Evolutionary conservation across 2,113 vertebrate genomes (phyloP).

Genomic region (Oncorhynchus gorbuscha): DNA sequence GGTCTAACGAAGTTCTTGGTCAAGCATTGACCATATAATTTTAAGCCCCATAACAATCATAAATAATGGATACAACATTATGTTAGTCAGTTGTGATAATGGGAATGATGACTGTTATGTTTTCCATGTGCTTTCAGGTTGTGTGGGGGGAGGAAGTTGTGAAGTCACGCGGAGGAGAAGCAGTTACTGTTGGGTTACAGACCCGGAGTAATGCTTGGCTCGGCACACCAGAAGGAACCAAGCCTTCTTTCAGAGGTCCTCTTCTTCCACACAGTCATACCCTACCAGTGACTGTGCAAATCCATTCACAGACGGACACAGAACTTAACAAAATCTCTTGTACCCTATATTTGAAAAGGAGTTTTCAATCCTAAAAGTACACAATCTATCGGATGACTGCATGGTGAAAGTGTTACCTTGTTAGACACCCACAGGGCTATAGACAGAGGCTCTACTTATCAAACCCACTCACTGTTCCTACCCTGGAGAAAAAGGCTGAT

Average conservation of each 20-base stretch:
- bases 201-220: not conserved
- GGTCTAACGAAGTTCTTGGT: too few relatives aligned
- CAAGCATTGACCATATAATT: too few relatives aligned
- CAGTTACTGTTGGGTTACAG: not conserved
- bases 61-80: too few relatives aligned
- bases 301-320: not conserved
- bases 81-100: not conserved
- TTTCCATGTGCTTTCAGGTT: constrained; percentile 56
- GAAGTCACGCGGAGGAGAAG: constrained; percentile 23
- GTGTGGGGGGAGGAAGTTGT: constrained; percentile 3
- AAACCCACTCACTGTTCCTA: not conserved
- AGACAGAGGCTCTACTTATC: not conserved
- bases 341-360: constrained; percentile 1
- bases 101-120: not conserved
- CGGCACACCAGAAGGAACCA: not conserved
- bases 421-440: not conserved
- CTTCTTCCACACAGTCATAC: too few relatives aligned
- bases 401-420: too few relatives aligned
- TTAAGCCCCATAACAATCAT: too few relatives aligned
- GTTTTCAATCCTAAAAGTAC: too few relatives aligned
- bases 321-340: constrained; percentile 2
- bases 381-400: too few relatives aligned
- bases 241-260: too few relatives aligned
- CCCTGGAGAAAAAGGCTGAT: constrained; percentile 36
- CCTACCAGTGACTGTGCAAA: not conserved